Evolutionary conservation across 2,797 vertebrate species (phyloP).

Genomic region (Sternotherus odoratus): DNA sequence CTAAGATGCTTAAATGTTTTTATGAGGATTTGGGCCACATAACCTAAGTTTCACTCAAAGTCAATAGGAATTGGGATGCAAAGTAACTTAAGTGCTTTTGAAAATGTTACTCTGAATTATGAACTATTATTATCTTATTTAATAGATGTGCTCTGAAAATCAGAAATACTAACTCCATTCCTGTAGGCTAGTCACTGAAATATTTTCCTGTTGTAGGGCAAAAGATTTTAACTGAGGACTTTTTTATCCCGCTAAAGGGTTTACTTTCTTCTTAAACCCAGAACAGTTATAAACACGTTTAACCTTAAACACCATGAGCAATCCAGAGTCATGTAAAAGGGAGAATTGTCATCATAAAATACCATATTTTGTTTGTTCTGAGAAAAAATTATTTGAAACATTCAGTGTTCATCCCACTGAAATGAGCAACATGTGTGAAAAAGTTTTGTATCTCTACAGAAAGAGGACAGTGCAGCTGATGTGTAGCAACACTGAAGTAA

Average conservation of each 20-base stretch:
- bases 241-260: neutral
- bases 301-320: neutral
- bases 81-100: neutral
- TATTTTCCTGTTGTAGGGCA: neutral
- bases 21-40: neutral
- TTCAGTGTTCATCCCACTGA: neutral
- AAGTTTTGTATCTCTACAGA: neutral
- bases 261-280: neutral
- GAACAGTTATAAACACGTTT: neutral
- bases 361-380: neutral
- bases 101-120: neutral
- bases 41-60: neutral
- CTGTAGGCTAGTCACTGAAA: neutral
- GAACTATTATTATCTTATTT: neutral
- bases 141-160: neutral
- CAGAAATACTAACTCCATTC: neutral
- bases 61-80: neutral
- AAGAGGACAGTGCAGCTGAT: neutral
- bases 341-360: neutral
- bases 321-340: neutral
- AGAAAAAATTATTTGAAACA: neutral
- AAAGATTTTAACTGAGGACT: neutral
- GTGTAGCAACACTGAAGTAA: fast-evolving
- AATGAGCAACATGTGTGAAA: neutral
- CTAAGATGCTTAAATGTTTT: neutral